phyloP scores from a whole-genome alignment of 2,797 vertebrate species.

The Rachycentron canadum region DNA sequence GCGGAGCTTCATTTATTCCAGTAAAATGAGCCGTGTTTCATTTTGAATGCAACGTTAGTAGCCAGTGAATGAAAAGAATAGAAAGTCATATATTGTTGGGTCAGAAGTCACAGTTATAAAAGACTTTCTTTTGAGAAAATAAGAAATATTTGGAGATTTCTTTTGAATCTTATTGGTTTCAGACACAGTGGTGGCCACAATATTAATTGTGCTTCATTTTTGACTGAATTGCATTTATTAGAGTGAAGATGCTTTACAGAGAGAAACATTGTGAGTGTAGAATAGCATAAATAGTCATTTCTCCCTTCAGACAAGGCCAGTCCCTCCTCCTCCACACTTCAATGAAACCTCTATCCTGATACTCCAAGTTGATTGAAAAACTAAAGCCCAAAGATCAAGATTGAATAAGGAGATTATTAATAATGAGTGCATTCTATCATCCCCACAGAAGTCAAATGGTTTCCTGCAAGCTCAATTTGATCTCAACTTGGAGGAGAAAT shows the following conservation, averaged over 20 bases:
- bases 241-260: conserved; percentile 42
- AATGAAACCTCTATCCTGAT: conserved; percentile 73
- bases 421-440: conserved; percentile 79
- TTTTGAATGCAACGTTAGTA: conserved; percentile 88
- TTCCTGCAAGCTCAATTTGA: conserved; percentile 72
- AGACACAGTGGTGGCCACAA: conserved; percentile 29
- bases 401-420: conserved; percentile 86
- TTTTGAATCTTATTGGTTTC: conserved; percentile 50
- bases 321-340: conserved; percentile 57
- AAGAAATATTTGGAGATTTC: conserved; percentile 58
- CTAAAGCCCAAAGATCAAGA: conserved; percentile 83
- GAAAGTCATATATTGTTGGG: conserved; percentile 87
- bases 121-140: conserved; percentile 70
- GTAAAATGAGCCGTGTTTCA: conserved; percentile 92
- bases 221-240: conserved; percentile 43
- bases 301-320: conserved; percentile 28
- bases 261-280: conserved; percentile 17
- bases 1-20: conserved; percentile 92
- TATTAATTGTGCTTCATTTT: conserved; percentile 70
- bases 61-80: conserved; percentile 84
- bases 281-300: conserved; percentile 53
- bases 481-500: conserved; percentile 76
- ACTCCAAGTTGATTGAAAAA: conserved; percentile 84
- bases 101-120: conserved; percentile 77
- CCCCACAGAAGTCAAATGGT: conserved; percentile 75